These are phyloP conservation scores for Mobula birostris DNA, from an alignment of 2,113 vertebrate species.

Conservation along the genomic window DNA sequence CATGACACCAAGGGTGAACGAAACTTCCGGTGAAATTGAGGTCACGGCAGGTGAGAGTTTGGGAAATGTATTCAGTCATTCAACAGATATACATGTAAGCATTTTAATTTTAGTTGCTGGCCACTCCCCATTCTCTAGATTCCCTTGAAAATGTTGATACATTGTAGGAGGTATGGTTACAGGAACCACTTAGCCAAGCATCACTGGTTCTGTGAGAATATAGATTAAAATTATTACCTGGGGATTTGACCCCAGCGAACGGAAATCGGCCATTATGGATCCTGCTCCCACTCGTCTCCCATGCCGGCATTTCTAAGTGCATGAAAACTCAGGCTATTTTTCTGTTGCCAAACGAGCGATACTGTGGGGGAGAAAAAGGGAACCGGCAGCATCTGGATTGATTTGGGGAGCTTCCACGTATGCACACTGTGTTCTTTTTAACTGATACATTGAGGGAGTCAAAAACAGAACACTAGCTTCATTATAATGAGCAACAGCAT, in stretches of 20 bases:
- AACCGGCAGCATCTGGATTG: neutral
- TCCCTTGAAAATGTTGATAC: neutral
- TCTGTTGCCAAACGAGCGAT: neutral
- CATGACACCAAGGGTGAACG: neutral
- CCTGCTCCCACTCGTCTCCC: neutral
- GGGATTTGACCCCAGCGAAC: neutral
- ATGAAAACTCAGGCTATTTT: neutral
- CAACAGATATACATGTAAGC: neutral
- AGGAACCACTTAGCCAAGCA: neutral
- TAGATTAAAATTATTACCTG: neutral
- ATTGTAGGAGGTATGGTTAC: neutral
- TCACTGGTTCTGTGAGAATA: neutral
- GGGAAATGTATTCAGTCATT: neutral
- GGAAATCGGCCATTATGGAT: neutral
- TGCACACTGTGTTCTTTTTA: neutral
- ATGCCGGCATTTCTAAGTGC: neutral
- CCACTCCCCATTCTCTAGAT: too few species aligned
- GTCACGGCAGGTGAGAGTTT: slow-evolving; percentile 11
- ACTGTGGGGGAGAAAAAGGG: neutral
- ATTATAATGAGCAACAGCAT: neutral
- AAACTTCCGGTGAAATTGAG: slow-evolving; percentile 1
- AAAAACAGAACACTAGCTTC: neutral
- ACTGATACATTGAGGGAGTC: neutral
- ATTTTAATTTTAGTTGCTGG: neutral
- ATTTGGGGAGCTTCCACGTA: neutral